These are phyloP conservation scores for Dryobotodes eremita DNA, from an alignment of 2,888 invertebrate species.

Conservation along the genomic window DNA sequence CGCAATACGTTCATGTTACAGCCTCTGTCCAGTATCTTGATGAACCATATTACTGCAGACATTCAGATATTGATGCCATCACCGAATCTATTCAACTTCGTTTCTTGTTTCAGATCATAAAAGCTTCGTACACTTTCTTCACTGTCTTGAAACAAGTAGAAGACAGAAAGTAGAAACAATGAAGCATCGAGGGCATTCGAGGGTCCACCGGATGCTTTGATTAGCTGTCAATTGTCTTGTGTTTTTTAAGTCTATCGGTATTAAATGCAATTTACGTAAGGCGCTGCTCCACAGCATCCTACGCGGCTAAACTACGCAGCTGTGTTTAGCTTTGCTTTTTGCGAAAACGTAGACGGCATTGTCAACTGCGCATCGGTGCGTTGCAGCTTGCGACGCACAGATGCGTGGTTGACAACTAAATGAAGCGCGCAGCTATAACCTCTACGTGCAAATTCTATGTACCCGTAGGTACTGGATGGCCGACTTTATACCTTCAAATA, in stretches of 20 bases:
- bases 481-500: neutral
- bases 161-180: conserved; percentile 54
- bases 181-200: neutral
- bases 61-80: neutral
- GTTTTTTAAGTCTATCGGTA: neutral
- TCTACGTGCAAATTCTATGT: neutral
- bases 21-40: neutral
- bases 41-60: neutral
- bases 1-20: neutral
- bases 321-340: neutral
- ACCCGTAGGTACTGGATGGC: neutral
- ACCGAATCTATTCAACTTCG: neutral
- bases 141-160: conserved; percentile 83
- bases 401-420: neutral
- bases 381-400: neutral
- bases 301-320: too few species aligned
- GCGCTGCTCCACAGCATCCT: neutral
- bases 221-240: neutral
- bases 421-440: neutral
- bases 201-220: neutral
- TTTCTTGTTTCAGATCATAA: conserved; percentile 85
- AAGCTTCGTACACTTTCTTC: conserved; percentile 89
- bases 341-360: neutral
- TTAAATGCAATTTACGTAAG: neutral
- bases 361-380: neutral